A percentile compares a stretch with the other conserved stretches of the same genome.
Conservation (phyloP, 1,140 invertebrate species). For the Mactra quadrangularis region DNA sequence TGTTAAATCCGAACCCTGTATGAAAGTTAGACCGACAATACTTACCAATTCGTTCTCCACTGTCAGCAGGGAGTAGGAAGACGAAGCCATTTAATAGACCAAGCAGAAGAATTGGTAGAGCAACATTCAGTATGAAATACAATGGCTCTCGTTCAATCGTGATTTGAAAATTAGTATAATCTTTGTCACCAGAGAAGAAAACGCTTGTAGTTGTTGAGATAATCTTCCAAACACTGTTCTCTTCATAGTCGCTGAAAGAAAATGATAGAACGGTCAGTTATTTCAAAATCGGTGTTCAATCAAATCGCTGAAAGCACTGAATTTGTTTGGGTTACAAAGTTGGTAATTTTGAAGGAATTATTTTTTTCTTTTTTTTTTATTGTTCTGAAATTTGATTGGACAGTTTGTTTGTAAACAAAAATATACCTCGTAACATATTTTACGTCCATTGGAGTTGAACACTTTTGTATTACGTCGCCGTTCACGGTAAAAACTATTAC, state of each 20-base stretch:
- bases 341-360: too few relatives aligned
- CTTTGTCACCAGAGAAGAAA: not conserved
- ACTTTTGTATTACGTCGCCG: too few relatives aligned
- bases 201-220: constrained; percentile 3
- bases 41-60: constrained; percentile 56
- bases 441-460: too few relatives aligned
- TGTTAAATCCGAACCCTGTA: not conserved
- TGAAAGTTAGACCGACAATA: too few relatives aligned
- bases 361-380: too few relatives aligned
- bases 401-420: too few relatives aligned
- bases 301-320: too few relatives aligned
- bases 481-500: too few relatives aligned
- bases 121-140: constrained; percentile 58
- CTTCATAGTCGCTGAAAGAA: constrained; percentile 6
- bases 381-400: too few relatives aligned
- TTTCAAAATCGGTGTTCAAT: too few relatives aligned
- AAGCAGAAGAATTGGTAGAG: constrained; percentile 51
- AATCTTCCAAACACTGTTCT: constrained; percentile 42
- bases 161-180: constrained; percentile 30
- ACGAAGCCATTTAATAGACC: constrained; percentile 58
- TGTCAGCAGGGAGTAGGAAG: constrained; percentile 53
- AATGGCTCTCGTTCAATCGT: constrained; percentile 50
- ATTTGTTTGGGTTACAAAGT: too few relatives aligned
- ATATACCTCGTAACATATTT: too few relatives aligned
- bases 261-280: not conserved